Evolutionary conservation across 2,888 invertebrate species (phyloP), one percentile per base, ranked within the genome.

Genomic region (Lumbricus terrestris): DNA sequence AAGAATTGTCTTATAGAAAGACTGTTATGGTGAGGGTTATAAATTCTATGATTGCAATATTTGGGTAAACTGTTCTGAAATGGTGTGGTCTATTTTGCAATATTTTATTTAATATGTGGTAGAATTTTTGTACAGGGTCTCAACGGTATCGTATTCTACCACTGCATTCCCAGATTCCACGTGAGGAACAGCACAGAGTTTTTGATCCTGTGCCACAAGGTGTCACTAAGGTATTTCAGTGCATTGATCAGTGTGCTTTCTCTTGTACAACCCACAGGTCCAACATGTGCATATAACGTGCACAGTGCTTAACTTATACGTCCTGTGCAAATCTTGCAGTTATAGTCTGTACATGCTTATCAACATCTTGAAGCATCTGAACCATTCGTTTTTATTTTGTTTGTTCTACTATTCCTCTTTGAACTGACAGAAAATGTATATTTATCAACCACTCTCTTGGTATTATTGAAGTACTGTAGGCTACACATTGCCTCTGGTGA

Each of bases 81-180:
- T 8, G 29, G 0, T n/a, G 69, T 29, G 69, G 8, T 8, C 3
- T 47, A 47, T 47, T 29, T 69, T 69, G 11, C 6, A 29, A 69
- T n/a, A n/a, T 69, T n/a, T n/a, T 69, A 11, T n/a, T 69, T 69
- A n/a, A 69, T 29, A 69, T 69, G n/a, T 69, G 69, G 47, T n/a
- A 69, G 69, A n/a, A 69, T 69, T 69, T 8, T 69, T 89, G 20
- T 85, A 35, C 82, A 90, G 90, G 90, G 0, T 34, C 37, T 40
- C 34, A 40, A 0, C 95, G 96, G 42, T 99, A 97, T 94, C 95
- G 96, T 5, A 96, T 99, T 90, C 96, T 99, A 92, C 99, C 99
- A 0, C 96, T 99, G n/a, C 99, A 99, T 95, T 99, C 99, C 3
- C 99, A 99, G 95, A 96, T 99, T 92, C 98, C 99, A 0, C 96